These are phyloP conservation scores for Conchocele bisecta DNA, from an alignment of 2,888 invertebrate genomes.

Conservation along the genomic window DNA sequence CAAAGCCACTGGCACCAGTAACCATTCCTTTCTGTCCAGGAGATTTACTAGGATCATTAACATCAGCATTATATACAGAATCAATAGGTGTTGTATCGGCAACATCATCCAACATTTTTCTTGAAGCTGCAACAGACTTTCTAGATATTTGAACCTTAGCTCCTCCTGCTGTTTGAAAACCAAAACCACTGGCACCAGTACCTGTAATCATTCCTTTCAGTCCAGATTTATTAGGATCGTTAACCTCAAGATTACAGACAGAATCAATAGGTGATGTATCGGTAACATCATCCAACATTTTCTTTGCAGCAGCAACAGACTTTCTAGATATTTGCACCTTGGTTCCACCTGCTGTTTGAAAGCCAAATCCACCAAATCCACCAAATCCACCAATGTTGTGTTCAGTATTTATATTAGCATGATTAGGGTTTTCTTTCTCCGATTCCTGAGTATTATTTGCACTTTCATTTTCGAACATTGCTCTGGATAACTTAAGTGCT, in stretches of 20 bases:
- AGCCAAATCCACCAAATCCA: neutral
- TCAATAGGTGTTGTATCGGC: too few species aligned
- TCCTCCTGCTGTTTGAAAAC: conserved; percentile 29
- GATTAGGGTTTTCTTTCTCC: too few species aligned
- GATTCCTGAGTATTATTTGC: too few species aligned
- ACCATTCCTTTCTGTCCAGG: too few species aligned
- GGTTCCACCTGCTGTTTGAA: conserved; percentile 28
- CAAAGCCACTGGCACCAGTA: neutral
- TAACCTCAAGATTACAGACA: too few species aligned
- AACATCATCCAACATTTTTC: neutral
- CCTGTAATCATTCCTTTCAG: too few species aligned
- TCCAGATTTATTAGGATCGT: too few species aligned
- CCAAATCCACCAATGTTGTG: too few species aligned
- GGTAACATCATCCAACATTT: neutral
- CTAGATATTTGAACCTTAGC: conserved; percentile 1
- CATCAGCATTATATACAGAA: too few species aligned
- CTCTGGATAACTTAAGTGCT: neutral
- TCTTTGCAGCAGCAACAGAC: neutral
- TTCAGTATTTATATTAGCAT: too few species aligned
- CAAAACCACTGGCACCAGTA: neutral
- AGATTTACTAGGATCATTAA: too few species aligned
- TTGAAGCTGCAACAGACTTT: neutral
- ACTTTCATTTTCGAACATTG: neutral
- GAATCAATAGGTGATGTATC: too few species aligned
- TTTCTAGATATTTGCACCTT: conserved; percentile 3